These are phyloP conservation scores for Xestoiulus laeticollis DNA, from an alignment of 2,888 invertebrate species.

Conservation along the genomic window DNA sequence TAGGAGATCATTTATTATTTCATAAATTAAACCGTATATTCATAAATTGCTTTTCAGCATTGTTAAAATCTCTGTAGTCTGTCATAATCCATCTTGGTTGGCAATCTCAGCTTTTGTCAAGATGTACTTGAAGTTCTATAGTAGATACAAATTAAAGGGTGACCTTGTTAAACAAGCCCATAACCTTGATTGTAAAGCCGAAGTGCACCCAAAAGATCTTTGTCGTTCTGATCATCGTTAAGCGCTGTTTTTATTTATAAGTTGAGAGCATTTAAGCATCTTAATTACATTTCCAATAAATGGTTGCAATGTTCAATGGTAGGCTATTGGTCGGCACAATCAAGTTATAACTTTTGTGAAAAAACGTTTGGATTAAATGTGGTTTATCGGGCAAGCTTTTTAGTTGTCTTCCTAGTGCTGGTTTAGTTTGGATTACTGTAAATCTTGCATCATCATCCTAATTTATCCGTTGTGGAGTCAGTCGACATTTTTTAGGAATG, in stretches of 20 bases:
- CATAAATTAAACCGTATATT: too few species aligned
- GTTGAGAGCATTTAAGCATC: not conserved
- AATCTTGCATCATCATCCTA: too few species aligned
- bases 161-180: not conserved
- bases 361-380: too few species aligned
- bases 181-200: not conserved
- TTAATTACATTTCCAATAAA: not conserved
- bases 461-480: too few species aligned
- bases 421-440: not conserved
- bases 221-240: not conserved
- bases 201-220: not conserved
- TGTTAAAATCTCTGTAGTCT: not conserved
- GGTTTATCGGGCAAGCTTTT: too few species aligned
- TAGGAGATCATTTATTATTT: too few species aligned
- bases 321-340: not conserved
- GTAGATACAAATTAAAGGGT: not conserved
- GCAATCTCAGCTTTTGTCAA: not conserved
- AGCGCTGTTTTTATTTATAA: not conserved
- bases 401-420: too few species aligned
- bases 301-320: not conserved
- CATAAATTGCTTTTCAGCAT: too few species aligned
- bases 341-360: not conserved
- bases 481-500: too few species aligned
- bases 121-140: not conserved
- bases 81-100: not conserved